Evolutionary conservation across 2,113 vertebrate species (phyloP), one percentile per base, ranked within the genome.

Genomic region (Phyllostomus discolor): DNA sequence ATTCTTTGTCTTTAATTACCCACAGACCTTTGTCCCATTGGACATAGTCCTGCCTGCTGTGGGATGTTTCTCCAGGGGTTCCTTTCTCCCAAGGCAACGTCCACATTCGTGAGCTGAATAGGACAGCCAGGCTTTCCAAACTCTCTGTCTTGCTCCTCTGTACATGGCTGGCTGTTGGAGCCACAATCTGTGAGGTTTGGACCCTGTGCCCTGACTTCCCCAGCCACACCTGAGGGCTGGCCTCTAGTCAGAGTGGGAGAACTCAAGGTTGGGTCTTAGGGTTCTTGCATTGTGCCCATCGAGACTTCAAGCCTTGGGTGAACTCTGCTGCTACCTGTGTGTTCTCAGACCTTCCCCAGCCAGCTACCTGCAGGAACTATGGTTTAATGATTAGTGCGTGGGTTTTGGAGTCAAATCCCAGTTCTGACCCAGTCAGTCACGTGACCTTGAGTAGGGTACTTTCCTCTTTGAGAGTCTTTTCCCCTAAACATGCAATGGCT

Each of bases 301-400:
- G 12, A 46, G 66, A 75, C 26, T 2, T 4, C 35, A 16, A 54
- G 57, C 57, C 24, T 33, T 19, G 31, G 50, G 28, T 33, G n/a
- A 41, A 16, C 17, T 24, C 31, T 17, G 22, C 10, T 33, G 95
- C 52, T 9, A 6, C 4, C 28, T 22, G 48, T 59, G 31, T 52
- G 24, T 46, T 54, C n/a, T 66, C 57, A 43, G 28, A 48, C 48
- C 35, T 9, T n/a, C 38, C 81, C 15, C 26, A 6, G 22, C 15
- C 26, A 2, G 22, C 76, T 59, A 1, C 35, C 31, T 3, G 26
- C 24, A 46, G 81, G 19, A 41, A 14, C 5, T 4, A 3, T 17
- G 2, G 10, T 3, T 1, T 28, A 0, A 50, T 17, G 15, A 64
- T 41, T 22, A 17, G n/a, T 24, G 10, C n/a, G 4, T 31, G 33